Conservation (phyloP, 2,797 vertebrate species). For the Sibirionetta formosa region DNA sequence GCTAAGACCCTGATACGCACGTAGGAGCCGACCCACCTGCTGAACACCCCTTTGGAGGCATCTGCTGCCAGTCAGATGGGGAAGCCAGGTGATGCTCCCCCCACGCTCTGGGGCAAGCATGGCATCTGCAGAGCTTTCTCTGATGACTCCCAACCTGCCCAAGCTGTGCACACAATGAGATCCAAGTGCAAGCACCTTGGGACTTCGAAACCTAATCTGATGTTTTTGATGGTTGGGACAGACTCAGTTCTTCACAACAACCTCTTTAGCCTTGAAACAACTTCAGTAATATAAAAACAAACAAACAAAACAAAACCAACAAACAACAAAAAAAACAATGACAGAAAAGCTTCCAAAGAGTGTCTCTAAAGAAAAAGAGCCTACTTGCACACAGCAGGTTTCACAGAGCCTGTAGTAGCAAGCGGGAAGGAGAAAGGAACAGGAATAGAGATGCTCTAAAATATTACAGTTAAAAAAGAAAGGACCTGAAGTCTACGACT, state of each 20-base stretch:
- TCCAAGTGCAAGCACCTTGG: fast-evolving
- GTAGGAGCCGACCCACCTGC: not conserved
- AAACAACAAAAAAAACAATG: not conserved
- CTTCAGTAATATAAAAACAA: not conserved
- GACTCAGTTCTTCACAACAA: not conserved
- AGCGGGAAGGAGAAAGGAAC: not conserved
- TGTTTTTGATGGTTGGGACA: not conserved
- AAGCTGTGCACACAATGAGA: not conserved
- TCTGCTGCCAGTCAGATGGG: not conserved
- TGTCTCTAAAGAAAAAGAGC: not conserved
- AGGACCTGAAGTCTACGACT: not conserved
- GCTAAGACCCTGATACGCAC: not conserved
- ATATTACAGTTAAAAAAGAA: not conserved
- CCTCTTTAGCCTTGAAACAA: not conserved
- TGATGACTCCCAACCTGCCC: not conserved
- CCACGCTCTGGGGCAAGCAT: fast-evolving
- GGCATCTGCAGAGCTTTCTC: not conserved
- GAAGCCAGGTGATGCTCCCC: not conserved
- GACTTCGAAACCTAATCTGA: not conserved
- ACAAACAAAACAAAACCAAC: no score
- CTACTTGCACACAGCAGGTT: not conserved
- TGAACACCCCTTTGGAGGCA: not conserved
- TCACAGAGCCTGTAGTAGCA: fast-evolving
- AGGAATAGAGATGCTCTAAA: not conserved
- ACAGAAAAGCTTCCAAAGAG: not conserved